A percentile compares a stretch with the other conserved stretches of the same genome.
phyloP scores from a whole-genome alignment of 2,113 vertebrate genomes.

The Gavialis gangeticus region DNA sequence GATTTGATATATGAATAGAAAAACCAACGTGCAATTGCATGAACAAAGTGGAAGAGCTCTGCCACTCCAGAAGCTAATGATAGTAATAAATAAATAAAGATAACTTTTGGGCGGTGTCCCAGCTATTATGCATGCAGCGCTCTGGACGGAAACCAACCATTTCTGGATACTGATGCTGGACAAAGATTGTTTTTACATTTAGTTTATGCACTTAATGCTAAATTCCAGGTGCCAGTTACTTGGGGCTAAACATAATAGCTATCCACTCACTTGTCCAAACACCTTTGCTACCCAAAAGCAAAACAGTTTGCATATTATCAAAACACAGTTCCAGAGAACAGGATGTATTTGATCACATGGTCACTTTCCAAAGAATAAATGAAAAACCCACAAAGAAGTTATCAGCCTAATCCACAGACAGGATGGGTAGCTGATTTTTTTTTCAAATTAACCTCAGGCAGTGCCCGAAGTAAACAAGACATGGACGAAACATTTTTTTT shows the following conservation, averaged over 20 bases:
- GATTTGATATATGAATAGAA: slow-evolving; percentile 50
- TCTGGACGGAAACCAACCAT: slow-evolving; percentile 23
- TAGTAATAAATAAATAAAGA: slow-evolving; percentile 27
- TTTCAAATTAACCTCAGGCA: background rate
- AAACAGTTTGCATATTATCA: background rate
- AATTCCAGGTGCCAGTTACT: slow-evolving; percentile 40
- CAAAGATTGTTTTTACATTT: slow-evolving; percentile 47
- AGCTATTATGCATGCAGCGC: slow-evolving; percentile 12
- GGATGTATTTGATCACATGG: background rate
- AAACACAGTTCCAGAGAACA: background rate
- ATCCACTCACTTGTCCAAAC: slow-evolving; percentile 44
- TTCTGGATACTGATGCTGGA: slow-evolving; percentile 36
- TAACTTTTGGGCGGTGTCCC: slow-evolving; percentile 8
- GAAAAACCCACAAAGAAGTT: background rate
- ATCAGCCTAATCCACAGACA: background rate
- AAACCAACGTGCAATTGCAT: slow-evolving; percentile 10
- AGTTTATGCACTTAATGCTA: slow-evolving; percentile 27
- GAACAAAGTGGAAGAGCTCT: slow-evolving; percentile 26
- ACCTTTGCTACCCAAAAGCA: slow-evolving; percentile 25
- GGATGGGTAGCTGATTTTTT: background rate
- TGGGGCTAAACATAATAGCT: background rate
- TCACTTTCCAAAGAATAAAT: background rate
- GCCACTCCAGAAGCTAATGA: slow-evolving; percentile 36
- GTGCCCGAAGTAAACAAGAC: background rate
- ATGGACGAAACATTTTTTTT: background rate